These are phyloP conservation scores for Panopea generosa DNA, from an alignment of 2,888 invertebrate genomes.

Conservation along the genomic window DNA sequence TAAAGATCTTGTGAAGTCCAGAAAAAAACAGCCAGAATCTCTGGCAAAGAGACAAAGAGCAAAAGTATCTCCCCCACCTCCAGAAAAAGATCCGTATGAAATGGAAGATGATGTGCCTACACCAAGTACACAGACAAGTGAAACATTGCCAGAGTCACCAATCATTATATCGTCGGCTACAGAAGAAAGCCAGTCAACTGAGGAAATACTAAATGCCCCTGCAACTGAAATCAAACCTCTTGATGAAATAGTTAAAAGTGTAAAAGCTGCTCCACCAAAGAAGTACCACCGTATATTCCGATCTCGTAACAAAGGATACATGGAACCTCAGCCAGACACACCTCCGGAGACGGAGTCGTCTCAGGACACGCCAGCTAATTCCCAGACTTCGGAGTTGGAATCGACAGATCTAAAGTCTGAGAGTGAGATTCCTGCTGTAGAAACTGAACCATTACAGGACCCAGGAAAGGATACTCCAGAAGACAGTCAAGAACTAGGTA, in stretches of 20 bases:
- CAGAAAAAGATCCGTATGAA: slow-evolving; percentile 52
- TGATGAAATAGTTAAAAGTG: slow-evolving; percentile 33
- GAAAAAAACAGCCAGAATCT: slow-evolving; percentile 46
- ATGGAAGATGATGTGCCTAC: slow-evolving; percentile 42
- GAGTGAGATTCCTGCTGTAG: too few species aligned
- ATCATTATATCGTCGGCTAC: slow-evolving; percentile 33
- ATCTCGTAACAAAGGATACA: slow-evolving; percentile 63
- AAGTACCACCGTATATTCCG: slow-evolving; percentile 66
- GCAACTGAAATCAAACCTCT: slow-evolving; percentile 13
- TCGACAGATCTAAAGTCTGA: too few species aligned
- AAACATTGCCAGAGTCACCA: slow-evolving; percentile 20
- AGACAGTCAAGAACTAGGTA: too few species aligned
- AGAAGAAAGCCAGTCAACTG: slow-evolving; percentile 32
- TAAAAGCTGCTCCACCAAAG: slow-evolving; percentile 41
- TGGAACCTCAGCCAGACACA: slow-evolving; percentile 48
- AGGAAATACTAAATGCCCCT: neutral
- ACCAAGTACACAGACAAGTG: neutral
- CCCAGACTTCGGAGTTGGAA: neutral
- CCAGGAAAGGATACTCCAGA: too few species aligned
- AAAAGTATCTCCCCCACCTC: slow-evolving; percentile 25
- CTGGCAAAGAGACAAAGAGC: slow-evolving; percentile 29
- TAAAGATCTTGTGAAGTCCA: slow-evolving; percentile 54
- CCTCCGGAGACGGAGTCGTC: slow-evolving; percentile 11
- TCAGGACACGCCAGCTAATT: neutral
- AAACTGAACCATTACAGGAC: too few species aligned